Percentiles rank a stretch among this genome's conserved stretches.
These are phyloP conservation scores for Microcaecilia unicolor DNA, from an alignment of 2,797 vertebrate species.

Conservation along the genomic window DNA sequence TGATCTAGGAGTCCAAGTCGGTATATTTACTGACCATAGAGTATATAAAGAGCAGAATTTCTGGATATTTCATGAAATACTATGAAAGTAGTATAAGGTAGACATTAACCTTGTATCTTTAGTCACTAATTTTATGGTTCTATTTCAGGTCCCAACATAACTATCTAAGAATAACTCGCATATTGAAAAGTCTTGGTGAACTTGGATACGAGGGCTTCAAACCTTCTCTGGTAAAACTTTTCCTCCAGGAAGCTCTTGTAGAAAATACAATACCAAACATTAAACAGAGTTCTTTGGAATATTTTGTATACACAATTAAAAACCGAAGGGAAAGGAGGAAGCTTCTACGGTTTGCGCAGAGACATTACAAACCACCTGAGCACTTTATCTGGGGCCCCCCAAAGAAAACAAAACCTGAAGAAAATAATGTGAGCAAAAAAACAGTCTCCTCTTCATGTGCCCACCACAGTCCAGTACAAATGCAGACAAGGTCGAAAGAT, in stretches of 20 bases:
- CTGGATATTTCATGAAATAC: too few species aligned
- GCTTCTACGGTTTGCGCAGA: constrained; percentile 80
- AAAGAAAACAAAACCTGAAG: constrained; percentile 42
- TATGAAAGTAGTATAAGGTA: too few species aligned
- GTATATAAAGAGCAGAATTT: too few species aligned
- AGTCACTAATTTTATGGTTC: background rate
- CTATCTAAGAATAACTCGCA: constrained; percentile 92
- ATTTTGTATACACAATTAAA: constrained; percentile 90
- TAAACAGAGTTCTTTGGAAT: constrained; percentile 89
- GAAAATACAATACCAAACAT: constrained; percentile 83
- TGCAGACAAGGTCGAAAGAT: constrained; percentile 53
- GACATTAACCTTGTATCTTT: too few species aligned
- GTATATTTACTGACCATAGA: too few species aligned
- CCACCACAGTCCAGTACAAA: constrained; percentile 31
- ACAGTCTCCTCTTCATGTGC: constrained; percentile 26
- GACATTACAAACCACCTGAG: constrained; percentile 76
- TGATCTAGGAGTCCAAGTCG: too few species aligned
- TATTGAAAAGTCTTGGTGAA: constrained; percentile 93
- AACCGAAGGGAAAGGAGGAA: constrained; percentile 75
- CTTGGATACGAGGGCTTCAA: constrained; percentile 93
- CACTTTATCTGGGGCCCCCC: constrained; percentile 92
- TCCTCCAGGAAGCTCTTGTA: constrained; percentile 84
- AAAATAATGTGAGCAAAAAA: constrained; percentile 43
- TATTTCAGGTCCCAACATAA: constrained; percentile 88
- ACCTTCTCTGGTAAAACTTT: constrained; percentile 78